Base-by-base conservation (phyloP, 2,888 invertebrate species). In the Cephus pulcher region DNA sequence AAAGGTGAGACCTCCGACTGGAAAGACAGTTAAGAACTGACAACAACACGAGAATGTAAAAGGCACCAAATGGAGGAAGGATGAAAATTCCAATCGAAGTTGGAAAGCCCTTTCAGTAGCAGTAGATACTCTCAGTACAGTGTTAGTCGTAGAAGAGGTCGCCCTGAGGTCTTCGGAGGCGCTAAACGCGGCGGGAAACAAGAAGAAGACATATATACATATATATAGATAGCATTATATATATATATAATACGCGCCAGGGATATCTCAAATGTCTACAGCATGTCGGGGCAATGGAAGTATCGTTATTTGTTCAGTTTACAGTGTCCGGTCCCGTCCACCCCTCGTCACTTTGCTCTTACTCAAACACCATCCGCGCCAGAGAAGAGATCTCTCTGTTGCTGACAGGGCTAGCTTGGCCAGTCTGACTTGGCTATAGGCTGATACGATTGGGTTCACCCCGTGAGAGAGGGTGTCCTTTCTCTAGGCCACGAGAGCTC, bases 381-480 rank as follows among this genome's bases (percentile, higher is more conserved):
- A 78, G 79, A 80, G 81, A 56, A 85, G 84, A 84, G 86, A 84
- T 86, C 82, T 83, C 87, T 88, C 87, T 88, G 89, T 80, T 81
- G 85, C 83, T 87, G 88, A 88, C 88, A 88, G 86, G 83, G 82
- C 78, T 79, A 82, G 79, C 82, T 83, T 73, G 73, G 80, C 76
- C 32, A 32, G 75, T 34, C 34, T 40, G 35, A 35, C 69, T 68
- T 78, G 56, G 34, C 74, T 34, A 15, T 34, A 56, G 76, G 74
- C 70, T 68, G 23, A 40, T 34, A 74, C n/a, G 69, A 33, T 15
- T 35, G 69, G 35, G 73, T 37, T 56, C 56, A 23, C 23, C 56
- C 56, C 9, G 35, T 71, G 74, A 78, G 77, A 69, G 71, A 79
- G 69, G 30, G 35, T 70, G 75, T 79, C 69, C 74, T 35, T 77